Evolutionary conservation across 2,797 vertebrate species (phyloP).

Genomic region (Pitangus sulphuratus): DNA sequence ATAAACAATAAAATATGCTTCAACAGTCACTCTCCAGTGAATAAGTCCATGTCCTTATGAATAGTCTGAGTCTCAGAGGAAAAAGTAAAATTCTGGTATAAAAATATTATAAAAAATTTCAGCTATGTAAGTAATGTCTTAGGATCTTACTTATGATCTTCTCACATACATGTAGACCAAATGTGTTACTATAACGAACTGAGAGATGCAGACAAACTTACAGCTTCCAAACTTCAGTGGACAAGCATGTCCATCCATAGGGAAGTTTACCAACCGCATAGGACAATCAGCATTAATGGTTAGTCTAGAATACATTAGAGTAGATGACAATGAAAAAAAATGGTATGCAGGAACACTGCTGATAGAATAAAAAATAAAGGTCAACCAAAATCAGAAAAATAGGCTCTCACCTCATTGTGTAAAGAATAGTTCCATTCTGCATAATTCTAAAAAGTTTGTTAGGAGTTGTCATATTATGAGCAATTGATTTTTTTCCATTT

Average conservation of each 20-base stretch:
- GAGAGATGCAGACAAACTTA: slow-evolving; percentile 80
- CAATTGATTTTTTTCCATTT: slow-evolving; percentile 96
- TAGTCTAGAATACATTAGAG: slow-evolving; percentile 80
- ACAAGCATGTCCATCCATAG: slow-evolving; percentile 97
- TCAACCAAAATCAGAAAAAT: background rate
- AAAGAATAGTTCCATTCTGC: slow-evolving; percentile 97
- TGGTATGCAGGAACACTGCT: background rate
- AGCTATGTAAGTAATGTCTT: background rate
- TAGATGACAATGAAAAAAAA: background rate
- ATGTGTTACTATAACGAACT: background rate
- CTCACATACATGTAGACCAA: background rate
- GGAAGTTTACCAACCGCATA: slow-evolving; percentile 95
- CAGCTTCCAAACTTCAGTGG: slow-evolving; percentile 98
- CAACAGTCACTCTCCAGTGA: background rate
- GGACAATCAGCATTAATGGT: slow-evolving; percentile 97
- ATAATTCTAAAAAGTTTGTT: slow-evolving; percentile 98
- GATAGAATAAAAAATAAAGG: background rate
- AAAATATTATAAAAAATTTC: background rate
- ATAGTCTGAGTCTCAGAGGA: background rate
- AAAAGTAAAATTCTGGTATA: background rate
- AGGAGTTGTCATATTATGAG: slow-evolving; percentile 98
- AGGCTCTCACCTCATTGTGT: slow-evolving; percentile 91
- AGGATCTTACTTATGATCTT: background rate
- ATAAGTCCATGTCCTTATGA: background rate
- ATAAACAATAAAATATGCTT: background rate